phyloP scores from a whole-genome alignment of 2,113 vertebrate species.

The Heloderma charlesbogerti region DNA sequence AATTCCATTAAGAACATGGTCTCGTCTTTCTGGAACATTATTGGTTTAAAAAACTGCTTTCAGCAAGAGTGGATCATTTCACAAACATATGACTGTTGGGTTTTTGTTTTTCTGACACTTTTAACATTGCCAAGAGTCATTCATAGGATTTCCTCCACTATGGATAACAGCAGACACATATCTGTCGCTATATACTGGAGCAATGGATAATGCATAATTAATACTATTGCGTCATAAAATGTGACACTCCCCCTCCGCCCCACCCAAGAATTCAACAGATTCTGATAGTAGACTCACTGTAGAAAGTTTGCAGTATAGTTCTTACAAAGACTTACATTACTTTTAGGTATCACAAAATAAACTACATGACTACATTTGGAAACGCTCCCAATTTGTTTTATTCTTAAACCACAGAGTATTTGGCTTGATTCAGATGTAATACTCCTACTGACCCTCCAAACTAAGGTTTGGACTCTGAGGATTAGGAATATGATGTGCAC shows the following conservation, averaged over 20 bases:
- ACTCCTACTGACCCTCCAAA: not conserved
- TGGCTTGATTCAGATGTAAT: not conserved
- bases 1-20: not conserved
- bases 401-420: not conserved
- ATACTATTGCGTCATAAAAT: not conserved
- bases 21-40: not conserved
- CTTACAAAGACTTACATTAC: not conserved
- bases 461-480: not conserved
- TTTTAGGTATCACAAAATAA: not conserved
- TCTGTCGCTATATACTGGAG: not conserved
- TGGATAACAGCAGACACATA: not conserved
- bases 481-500: not conserved
- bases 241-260: not conserved
- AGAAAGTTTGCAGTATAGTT: not conserved
- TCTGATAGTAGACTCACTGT: slow-evolving; percentile 10
- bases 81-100: not conserved
- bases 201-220: not conserved
- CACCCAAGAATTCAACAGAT: not conserved
- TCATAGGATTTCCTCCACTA: slow-evolving; percentile 14
- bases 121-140: not conserved
- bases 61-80: not conserved
- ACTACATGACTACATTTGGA: not conserved
- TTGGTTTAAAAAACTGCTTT: not conserved
- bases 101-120: not conserved
- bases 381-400: not conserved